Evolutionary conservation across 1,140 invertebrate species (phyloP).

Genomic region (Ectropis grisescens): DNA sequence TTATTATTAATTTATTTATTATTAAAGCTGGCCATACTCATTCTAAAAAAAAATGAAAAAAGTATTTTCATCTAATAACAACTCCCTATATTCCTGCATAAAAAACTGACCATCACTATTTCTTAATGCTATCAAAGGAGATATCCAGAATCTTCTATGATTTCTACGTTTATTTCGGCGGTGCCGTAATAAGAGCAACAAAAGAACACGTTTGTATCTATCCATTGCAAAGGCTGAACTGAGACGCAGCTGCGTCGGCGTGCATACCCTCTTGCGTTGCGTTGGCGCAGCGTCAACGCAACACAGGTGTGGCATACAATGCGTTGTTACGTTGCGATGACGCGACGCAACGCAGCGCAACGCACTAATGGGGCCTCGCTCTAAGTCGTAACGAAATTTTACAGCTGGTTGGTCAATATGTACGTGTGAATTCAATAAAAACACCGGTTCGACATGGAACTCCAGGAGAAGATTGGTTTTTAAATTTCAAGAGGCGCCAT

Average conservation of each 20-base stretch:
- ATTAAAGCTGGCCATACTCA: conserved; percentile 13
- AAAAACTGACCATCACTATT: conserved; percentile 19
- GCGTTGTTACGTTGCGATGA: conserved; percentile 3
- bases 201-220: conserved; percentile 18
- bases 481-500: too few relatives aligned
- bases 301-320: conserved; percentile 10
- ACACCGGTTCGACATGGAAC: too few relatives aligned
- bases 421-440: too few relatives aligned
- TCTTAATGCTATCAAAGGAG: conserved; percentile 23
- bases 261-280: conserved; percentile 10
- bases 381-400: too few relatives aligned
- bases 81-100: conserved; percentile 13
- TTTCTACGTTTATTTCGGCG: conserved; percentile 21
- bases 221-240: conserved; percentile 17
- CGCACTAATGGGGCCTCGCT: conserved; percentile 4
- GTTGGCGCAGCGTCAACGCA: conserved; percentile 4
- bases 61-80: conserved; percentile 16
- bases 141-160: conserved; percentile 19
- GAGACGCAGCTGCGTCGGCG: conserved; percentile 6
- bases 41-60: conserved; percentile 19
- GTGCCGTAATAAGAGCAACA: conserved; percentile 20
- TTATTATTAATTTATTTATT: too few relatives aligned
- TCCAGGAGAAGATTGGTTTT: too few relatives aligned
- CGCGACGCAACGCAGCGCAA: conserved; percentile 4
- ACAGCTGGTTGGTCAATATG: too few relatives aligned